Conservation (phyloP, 2,113 vertebrate species). For the Plecotus auritus region DNA sequence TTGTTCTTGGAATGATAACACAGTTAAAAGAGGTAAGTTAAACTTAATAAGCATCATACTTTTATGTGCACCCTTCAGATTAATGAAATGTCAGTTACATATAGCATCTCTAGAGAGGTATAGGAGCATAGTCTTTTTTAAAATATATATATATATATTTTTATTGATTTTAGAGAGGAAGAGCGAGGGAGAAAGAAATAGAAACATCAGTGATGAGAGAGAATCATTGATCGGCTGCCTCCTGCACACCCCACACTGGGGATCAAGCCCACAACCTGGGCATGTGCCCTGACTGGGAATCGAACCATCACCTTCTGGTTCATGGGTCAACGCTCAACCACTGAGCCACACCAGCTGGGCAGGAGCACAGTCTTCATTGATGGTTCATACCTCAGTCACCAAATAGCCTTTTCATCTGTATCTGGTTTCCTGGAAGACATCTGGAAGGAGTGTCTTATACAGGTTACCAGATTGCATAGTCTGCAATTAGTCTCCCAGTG, state of each 20-base stretch:
- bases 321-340: too few relatives aligned
- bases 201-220: too few relatives aligned
- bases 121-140: background rate
- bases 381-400: background rate
- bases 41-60: background rate
- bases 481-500: background rate
- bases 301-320: too few relatives aligned
- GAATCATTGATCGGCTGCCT: too few relatives aligned
- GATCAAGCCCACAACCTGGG: too few relatives aligned
- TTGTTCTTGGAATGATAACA: conserved; percentile 97
- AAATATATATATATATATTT: too few relatives aligned
- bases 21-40: conserved; percentile 94
- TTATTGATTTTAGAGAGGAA: too few relatives aligned
- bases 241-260: too few relatives aligned
- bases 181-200: too few relatives aligned
- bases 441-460: background rate
- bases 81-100: background rate
- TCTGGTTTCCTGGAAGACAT: background rate
- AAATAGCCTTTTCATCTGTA: background rate
- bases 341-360: too few relatives aligned
- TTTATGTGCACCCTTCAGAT: background rate
- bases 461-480: background rate
- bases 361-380: background rate
- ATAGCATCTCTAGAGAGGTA: background rate
- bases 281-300: too few relatives aligned